Base-by-base conservation (phyloP, 2,888 invertebrate genomes). In the Scaeva pyrastri region DNA sequence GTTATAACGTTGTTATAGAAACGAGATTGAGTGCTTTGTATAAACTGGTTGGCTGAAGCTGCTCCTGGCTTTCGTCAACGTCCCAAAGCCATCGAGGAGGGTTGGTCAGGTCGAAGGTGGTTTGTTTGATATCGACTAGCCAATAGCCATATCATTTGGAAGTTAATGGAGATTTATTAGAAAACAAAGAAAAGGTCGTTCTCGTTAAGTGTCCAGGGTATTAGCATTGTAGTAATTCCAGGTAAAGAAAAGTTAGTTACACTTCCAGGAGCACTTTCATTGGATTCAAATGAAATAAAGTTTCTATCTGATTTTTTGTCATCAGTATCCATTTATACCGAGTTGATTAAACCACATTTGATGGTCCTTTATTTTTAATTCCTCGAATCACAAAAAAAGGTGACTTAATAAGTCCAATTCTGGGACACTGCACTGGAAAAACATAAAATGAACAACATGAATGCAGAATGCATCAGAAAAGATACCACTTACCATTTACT, bases 21-120 rank as follows among this genome's bases (percentile, higher is more conserved):
- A 55, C 55, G 31, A 73, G 73, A 77, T 68, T 82, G 55, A 77
- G 82, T 82, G 55, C 43, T 82, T 82, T 31, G 56, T 16, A 52
- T 39, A 70, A 76, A 82, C 81, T 36, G 81, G 76, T 72, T 76
- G 50, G 36, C 8, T 52, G 48, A 43, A 43, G 31, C 8, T 31
- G 31, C 31, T 55, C 60, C 48, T 79, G 43, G 31, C 66, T 45
- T 19, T 21, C 21, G 50, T 50, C 50, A 11, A 8, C 2, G 19
- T 8, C 16, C 19, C 8, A 31, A 31, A 48, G 19, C 14, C 2
- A 19, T 16, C 7, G 50, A 21, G 8, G 21, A 21, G 19, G 2
- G 10, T 3, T 11, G 21, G 19, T n/a, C n/a, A n/a, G 16, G 8
- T 11, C 11, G 19, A 31, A 31, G 31, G 31, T 31, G 8, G 31